phyloP scores from a whole-genome alignment of 2,797 vertebrate genomes.

The Urosaurus nigricauda region DNA sequence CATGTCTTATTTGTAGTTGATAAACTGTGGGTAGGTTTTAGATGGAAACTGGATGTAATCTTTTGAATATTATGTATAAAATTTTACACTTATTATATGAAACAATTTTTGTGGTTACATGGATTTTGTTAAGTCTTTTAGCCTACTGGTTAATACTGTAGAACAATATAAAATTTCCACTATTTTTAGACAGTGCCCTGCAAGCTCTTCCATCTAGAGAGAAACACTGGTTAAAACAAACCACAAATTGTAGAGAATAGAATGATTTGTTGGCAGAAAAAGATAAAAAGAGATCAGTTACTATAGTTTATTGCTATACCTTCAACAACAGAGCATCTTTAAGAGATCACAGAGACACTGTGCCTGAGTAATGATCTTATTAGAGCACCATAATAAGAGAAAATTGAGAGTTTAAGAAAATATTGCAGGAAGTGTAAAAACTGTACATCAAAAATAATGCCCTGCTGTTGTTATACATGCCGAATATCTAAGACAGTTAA shows the following conservation, averaged over 20 bases:
- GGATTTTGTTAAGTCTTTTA: slow-evolving; percentile 61
- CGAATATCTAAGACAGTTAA: slow-evolving; percentile 62
- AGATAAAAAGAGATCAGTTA: slow-evolving; percentile 36
- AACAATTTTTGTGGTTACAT: slow-evolving; percentile 60
- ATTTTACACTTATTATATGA: too few species aligned
- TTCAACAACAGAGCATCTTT: slow-evolving; percentile 56
- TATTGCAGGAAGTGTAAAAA: slow-evolving; percentile 49
- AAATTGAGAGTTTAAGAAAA: slow-evolving; percentile 58
- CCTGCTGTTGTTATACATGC: slow-evolving; percentile 56
- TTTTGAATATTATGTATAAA: background rate
- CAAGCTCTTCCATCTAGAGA: slow-evolving; percentile 62
- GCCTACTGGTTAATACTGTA: slow-evolving; percentile 56
- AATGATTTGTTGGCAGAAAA: slow-evolving; percentile 44
- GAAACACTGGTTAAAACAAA: slow-evolving; percentile 66
- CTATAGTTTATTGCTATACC: slow-evolving; percentile 62
- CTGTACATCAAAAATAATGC: slow-evolving; percentile 64
- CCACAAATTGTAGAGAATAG: slow-evolving; percentile 55
- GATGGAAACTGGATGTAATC: slow-evolving; percentile 55
- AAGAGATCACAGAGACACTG: slow-evolving; percentile 46
- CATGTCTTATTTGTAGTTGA: slow-evolving; percentile 43
- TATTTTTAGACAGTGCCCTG: slow-evolving; percentile 39
- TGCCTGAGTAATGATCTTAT: slow-evolving; percentile 62
- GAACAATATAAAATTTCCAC: slow-evolving; percentile 59
- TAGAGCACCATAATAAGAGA: slow-evolving; percentile 60
- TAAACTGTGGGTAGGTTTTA: slow-evolving; percentile 17